Evolutionary conservation across 2,888 invertebrate genomes (phyloP).

Genomic region (Eupithecia subumbrata): DNA sequence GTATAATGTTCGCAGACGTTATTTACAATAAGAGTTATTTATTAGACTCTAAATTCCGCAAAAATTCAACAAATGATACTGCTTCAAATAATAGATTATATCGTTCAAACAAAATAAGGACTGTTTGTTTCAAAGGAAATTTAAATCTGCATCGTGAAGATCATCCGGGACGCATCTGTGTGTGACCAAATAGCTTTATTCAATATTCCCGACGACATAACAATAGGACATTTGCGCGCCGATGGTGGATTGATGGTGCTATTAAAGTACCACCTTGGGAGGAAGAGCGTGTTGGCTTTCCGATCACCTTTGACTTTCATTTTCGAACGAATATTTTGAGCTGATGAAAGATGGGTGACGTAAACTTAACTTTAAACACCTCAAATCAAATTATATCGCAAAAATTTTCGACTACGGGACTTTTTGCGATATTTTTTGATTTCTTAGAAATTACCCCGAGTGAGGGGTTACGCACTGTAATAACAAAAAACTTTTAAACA

Average conservation of each 20-base stretch:
- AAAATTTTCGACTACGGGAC: no score
- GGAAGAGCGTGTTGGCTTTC: conserved; percentile 18
- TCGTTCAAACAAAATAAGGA: conserved; percentile 1
- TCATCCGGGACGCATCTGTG: conserved; percentile 29
- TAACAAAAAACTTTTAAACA: no score
- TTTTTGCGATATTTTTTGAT: no score
- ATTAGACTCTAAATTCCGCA: background rate
- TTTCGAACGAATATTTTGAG: background rate
- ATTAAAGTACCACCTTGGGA: conserved; percentile 43
- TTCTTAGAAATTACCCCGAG: no score
- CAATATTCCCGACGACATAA: conserved; percentile 44
- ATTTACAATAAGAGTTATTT: background rate
- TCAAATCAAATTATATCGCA: no score
- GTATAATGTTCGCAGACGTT: no score
- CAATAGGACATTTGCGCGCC: conserved; percentile 46
- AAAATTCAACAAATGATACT: background rate
- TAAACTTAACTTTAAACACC: no score
- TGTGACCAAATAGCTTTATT: conserved; percentile 33
- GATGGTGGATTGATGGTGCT: conserved; percentile 44
- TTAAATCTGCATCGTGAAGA: conserved; percentile 30
- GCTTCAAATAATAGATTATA: background rate
- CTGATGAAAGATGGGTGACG: no score
- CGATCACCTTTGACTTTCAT: background rate
- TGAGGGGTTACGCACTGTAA: no score
- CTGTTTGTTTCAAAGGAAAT: background rate